Conservation (phyloP, 2,888 invertebrate genomes). For the Yponomeuta plumbellus region DNA sequence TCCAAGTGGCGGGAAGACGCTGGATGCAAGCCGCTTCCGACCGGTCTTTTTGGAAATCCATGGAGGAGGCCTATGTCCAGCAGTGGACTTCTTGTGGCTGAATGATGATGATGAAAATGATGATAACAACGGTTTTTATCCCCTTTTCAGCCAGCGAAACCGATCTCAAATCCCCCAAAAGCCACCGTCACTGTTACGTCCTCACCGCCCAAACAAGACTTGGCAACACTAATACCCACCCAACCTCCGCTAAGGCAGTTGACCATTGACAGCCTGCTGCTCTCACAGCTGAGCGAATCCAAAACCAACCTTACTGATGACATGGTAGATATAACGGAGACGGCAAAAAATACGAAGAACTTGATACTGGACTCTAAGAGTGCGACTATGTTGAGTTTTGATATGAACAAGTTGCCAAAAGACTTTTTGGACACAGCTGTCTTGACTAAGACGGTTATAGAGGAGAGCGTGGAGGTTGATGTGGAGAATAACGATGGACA, state of each 20-base stretch:
- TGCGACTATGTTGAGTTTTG: conserved; percentile 30
- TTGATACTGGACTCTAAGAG: not conserved
- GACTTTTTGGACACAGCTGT: conserved; percentile 36
- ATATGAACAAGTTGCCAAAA: conserved; percentile 35
- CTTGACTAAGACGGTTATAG: conserved; percentile 21
- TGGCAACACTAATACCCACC: not conserved
- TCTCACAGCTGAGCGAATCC: not conserved
- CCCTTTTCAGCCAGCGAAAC: not conserved
- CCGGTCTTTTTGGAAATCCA: no score
- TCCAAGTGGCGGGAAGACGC: no score
- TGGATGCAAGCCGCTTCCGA: no score
- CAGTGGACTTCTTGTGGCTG: no score
- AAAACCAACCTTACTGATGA: not conserved
- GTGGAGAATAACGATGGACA: conserved; percentile 34
- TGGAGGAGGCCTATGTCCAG: no score
- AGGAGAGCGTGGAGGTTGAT: conserved; percentile 20
- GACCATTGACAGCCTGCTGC: not conserved
- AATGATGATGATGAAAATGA: no score
- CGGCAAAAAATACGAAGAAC: not conserved
- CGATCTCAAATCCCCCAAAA: not conserved
- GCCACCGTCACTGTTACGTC: not conserved
- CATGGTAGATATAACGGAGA: not conserved
- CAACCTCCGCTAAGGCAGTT: not conserved
- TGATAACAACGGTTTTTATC: not conserved
- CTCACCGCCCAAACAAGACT: not conserved